Percentiles rank a stretch among this genome's conserved stretches.
Conservation (phyloP, 2,113 vertebrate species). For the Archocentrus centrarchus region DNA sequence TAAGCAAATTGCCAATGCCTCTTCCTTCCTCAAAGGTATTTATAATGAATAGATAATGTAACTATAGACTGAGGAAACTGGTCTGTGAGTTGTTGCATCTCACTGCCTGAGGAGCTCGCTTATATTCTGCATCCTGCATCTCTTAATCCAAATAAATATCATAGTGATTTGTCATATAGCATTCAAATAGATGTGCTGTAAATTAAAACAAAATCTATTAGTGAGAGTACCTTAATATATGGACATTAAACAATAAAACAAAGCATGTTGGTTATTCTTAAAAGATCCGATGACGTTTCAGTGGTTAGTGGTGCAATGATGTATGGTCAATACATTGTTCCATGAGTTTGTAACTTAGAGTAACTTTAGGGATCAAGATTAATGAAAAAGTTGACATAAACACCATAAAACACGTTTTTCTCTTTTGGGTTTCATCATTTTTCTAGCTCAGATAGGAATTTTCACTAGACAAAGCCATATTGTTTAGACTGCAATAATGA, state of each 20-base stretch:
- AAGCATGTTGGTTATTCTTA: conserved; percentile 60
- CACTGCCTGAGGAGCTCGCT: conserved; percentile 24
- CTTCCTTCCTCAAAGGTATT: conserved; percentile 1
- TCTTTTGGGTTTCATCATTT: conserved; percentile 42
- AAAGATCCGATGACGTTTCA: conserved; percentile 35
- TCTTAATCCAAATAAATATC: conserved; percentile 22
- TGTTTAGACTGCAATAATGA: conserved; percentile 84
- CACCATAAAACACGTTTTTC: conserved; percentile 24
- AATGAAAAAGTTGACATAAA: conserved; percentile 24
- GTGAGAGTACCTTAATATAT: conserved; percentile 39
- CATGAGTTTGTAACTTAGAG: conserved; percentile 46
- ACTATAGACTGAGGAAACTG: conserved; percentile 12
- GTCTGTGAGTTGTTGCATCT: conserved; percentile 8
- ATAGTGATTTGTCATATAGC: conserved; percentile 38
- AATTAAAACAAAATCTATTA: conserved; percentile 37
- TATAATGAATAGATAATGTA: not conserved
- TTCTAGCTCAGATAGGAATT: conserved; percentile 79
- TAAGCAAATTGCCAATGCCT: not conserved
- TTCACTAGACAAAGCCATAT: conserved; percentile 85
- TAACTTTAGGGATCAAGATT: conserved; percentile 21
- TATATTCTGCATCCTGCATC: conserved; percentile 34
- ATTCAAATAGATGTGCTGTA: conserved; percentile 48
- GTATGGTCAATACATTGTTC: conserved; percentile 36
- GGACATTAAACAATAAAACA: conserved; percentile 29
- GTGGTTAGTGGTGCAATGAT: conserved; percentile 35